Conservation (phyloP, 1,140 invertebrate species). For the Sycophila sp. region DNA sequence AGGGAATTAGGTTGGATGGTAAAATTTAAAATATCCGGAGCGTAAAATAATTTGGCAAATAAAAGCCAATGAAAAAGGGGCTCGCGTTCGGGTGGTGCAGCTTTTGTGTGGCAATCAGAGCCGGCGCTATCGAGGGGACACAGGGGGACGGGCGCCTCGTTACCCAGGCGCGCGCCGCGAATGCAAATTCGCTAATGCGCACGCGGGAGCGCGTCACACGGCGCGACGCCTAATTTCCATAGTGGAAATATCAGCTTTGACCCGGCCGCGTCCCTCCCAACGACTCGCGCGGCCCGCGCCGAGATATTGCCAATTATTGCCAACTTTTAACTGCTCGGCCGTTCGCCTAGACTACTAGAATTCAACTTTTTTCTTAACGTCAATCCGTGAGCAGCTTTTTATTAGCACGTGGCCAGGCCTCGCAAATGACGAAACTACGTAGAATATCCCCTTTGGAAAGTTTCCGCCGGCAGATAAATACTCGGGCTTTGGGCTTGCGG, state of each 20-base stretch:
- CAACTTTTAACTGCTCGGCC: too few species aligned
- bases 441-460: neutral
- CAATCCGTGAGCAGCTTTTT: neutral
- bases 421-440: neutral
- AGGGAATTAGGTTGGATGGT: too few species aligned
- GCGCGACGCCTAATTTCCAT: neutral
- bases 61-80: too few species aligned
- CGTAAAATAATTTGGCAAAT: too few species aligned
- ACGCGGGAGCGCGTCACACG: too few species aligned
- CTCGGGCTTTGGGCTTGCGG: neutral
- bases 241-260: slow-evolving; percentile 19
- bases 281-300: neutral
- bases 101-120: neutral
- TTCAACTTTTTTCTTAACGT: slow-evolving; percentile 13
- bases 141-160: neutral
- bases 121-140: neutral
- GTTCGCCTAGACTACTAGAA: neutral
- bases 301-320: slow-evolving; percentile 29
- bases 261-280: neutral
- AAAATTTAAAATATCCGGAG: too few species aligned
- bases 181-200: slow-evolving; percentile 10
- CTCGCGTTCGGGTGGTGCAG: too few species aligned
- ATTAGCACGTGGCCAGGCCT: too few species aligned
- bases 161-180: neutral
- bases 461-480: slow-evolving; percentile 7